Conservation (phyloP, 1,140 invertebrate species). For the Zaprionus camerounensis region DNA sequence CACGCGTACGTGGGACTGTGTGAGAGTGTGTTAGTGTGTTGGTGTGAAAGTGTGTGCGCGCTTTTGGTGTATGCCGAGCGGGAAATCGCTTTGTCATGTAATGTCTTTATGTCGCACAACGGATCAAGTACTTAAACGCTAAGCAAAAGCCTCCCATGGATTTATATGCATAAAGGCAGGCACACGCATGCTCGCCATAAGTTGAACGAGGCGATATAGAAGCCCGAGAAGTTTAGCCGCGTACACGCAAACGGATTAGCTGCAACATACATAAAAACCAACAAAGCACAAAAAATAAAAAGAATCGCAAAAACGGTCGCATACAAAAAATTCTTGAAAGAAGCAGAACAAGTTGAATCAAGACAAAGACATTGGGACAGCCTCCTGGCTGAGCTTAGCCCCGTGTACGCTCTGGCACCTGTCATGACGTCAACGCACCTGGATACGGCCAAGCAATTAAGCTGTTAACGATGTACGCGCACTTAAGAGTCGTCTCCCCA, state of each 20-base stretch:
- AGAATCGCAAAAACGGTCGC: constrained; percentile 10
- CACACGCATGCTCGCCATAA: constrained; percentile 60
- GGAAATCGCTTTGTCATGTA: constrained; percentile 77
- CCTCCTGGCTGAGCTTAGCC: constrained; percentile 42
- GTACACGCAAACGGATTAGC: constrained; percentile 70
- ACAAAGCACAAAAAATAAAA: constrained; percentile 17
- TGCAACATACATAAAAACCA: constrained; percentile 57
- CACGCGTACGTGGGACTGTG: background rate
- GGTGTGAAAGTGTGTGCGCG: constrained; percentile 13
- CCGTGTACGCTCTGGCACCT: constrained; percentile 28
- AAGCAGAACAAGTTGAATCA: constrained; percentile 8
- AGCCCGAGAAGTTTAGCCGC: constrained; percentile 51
- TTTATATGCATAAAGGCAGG: constrained; percentile 74
- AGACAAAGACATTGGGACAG: constrained; percentile 21
- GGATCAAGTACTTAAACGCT: constrained; percentile 77
- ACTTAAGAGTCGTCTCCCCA: constrained; percentile 53
- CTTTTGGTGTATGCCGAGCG: constrained; percentile 27
- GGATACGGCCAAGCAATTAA: constrained; percentile 78
- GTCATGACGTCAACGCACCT: constrained; percentile 61
- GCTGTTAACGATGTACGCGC: constrained; percentile 77
- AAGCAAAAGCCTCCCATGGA: constrained; percentile 74
- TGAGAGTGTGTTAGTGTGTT: background rate
- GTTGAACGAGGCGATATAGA: constrained; percentile 38
- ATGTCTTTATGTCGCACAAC: constrained; percentile 72
- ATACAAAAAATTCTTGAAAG: constrained; percentile 36